These are phyloP conservation scores for Drosophila tsacasi DNA, from an alignment of 1,140 invertebrate species.

Conservation along the genomic window DNA sequence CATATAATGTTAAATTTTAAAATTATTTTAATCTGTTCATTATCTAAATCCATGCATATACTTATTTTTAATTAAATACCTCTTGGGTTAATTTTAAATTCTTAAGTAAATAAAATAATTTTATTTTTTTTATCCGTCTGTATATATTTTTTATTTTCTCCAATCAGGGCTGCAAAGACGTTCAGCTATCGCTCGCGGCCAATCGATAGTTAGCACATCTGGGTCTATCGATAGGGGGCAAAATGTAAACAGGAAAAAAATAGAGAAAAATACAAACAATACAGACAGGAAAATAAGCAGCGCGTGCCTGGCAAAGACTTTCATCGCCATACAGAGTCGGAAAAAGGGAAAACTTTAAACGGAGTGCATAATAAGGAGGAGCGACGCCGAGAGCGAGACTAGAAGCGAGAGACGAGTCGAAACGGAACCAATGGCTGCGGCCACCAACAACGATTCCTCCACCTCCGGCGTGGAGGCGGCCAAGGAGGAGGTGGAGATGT, in stretches of 20 bases:
- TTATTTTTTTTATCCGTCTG: neutral
- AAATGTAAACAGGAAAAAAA: conserved; percentile 79
- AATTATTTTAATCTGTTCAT: too few relatives aligned
- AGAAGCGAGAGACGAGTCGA: conserved; percentile 20
- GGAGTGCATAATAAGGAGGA: neutral
- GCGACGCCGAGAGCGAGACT: conserved; percentile 29
- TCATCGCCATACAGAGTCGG: neutral
- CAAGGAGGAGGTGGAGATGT: conserved; percentile 58
- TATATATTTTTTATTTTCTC: conserved; percentile 2
- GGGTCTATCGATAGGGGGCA: conserved; percentile 46
- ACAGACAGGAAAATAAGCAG: conserved; percentile 75
- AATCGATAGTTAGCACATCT: conserved; percentile 30
- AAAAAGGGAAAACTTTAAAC: neutral
- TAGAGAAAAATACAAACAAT: conserved; percentile 83
- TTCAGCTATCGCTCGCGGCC: neutral
- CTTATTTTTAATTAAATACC: too few relatives aligned
- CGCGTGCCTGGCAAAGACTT: conserved; percentile 62
- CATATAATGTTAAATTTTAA: too few relatives aligned
- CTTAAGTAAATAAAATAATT: too few relatives aligned
- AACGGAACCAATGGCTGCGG: conserved; percentile 57
- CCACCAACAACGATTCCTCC: conserved; percentile 70
- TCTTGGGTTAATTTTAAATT: too few relatives aligned
- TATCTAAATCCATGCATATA: too few relatives aligned
- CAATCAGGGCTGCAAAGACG: conserved; percentile 6
- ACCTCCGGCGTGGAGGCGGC: conserved; percentile 61